A percentile compares a stretch with the other conserved stretches of the same genome.
These are phyloP conservation scores for Hippocampus guttulatus DNA, from an alignment of 2,113 vertebrate species.

Conservation along the genomic window DNA sequence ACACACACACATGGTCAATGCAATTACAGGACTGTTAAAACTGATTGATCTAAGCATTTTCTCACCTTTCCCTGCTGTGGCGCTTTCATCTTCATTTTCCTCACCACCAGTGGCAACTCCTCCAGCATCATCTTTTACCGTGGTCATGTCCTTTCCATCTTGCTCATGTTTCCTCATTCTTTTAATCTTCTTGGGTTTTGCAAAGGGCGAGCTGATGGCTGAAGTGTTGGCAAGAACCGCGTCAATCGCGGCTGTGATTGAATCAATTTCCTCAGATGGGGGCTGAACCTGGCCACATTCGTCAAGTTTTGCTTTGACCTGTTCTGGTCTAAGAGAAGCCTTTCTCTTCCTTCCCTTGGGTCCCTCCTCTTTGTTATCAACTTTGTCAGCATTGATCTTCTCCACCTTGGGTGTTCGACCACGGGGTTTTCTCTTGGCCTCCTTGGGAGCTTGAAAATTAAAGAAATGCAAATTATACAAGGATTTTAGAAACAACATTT, in stretches of 20 bases:
- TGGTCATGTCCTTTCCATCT: constrained; percentile 26
- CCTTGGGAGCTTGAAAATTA: constrained; percentile 27
- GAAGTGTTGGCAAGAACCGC: constrained; percentile 48
- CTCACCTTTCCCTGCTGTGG: constrained; percentile 50
- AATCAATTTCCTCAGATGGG: constrained; percentile 41
- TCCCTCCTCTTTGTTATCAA: constrained; percentile 27
- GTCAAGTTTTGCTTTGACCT: constrained; percentile 20
- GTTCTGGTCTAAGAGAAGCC: constrained; percentile 44
- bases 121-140: constrained; percentile 37
- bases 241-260: constrained; percentile 53
- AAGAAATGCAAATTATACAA: background rate
- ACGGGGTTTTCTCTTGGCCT: constrained; percentile 43
- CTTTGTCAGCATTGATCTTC: constrained; percentile 31
- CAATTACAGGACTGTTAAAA: background rate
- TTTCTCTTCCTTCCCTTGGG: constrained; percentile 55
- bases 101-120: constrained; percentile 44
- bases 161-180: constrained; percentile 53
- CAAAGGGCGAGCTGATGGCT: background rate
- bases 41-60: background rate
- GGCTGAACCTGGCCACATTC: constrained; percentile 21
- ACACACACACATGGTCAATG: constrained; percentile 11
- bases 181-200: constrained; percentile 60
- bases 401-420: constrained; percentile 56
- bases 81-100: constrained; percentile 61
- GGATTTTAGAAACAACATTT: background rate